A percentile compares a stretch with the other conserved stretches of the same genome.
These are phyloP conservation scores for Dasypus novemcinctus DNA, from an alignment of 2,113 vertebrate species.

Conservation along the genomic window DNA sequence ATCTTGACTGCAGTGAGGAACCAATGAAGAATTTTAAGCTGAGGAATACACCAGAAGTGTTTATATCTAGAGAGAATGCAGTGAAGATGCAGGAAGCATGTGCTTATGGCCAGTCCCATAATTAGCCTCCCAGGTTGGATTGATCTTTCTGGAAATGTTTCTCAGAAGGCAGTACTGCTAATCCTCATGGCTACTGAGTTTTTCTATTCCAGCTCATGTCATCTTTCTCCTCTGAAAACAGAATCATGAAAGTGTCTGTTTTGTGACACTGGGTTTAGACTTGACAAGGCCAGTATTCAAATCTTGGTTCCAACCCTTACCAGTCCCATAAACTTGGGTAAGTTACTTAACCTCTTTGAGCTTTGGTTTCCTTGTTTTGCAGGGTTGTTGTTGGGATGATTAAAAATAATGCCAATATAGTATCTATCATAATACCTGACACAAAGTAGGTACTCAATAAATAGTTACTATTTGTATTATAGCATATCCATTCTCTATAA, in stretches of 20 bases:
- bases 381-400: not conserved
- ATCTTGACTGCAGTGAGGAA: not conserved
- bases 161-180: not conserved
- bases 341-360: not conserved
- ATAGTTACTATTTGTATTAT: not conserved
- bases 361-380: not conserved
- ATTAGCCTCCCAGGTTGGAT: not conserved
- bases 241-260: not conserved
- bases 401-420: constrained; percentile 1
- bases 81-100: not conserved
- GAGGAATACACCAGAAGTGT: not conserved
- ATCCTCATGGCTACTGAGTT: not conserved
- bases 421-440: not conserved
- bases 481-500: not conserved
- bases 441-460: not conserved
- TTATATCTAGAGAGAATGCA: not conserved
- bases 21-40: not conserved
- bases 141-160: not conserved
- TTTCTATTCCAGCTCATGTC: not conserved
- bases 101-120: not conserved
- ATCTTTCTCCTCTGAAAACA: not conserved
- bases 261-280: not conserved
- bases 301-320: not conserved
- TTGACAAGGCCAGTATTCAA: not conserved
- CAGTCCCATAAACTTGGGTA: not conserved